These are phyloP conservation scores for Agrochola circellaris DNA, from an alignment of 2,888 invertebrate genomes.

Conservation along the genomic window DNA sequence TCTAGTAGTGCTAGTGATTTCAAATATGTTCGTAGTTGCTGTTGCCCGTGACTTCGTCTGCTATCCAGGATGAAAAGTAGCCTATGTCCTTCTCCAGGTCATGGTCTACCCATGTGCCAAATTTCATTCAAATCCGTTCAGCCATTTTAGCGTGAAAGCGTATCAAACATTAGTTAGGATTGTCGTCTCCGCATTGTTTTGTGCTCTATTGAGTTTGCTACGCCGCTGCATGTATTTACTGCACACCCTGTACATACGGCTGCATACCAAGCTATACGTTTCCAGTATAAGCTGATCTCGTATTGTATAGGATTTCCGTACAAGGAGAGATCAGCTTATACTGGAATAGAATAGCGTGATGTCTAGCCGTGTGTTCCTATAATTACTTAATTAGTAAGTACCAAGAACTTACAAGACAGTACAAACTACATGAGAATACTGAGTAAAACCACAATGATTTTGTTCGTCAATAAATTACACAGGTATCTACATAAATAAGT, in stretches of 20 bases:
- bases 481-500: conserved; percentile 10
- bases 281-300: no score
- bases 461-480: conserved; percentile 4
- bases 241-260: neutral
- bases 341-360: no score
- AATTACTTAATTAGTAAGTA: neutral
- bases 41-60: no score
- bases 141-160: no score
- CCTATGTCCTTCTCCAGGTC: no score
- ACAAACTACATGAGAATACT: neutral
- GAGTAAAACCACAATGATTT: conserved; percentile 6
- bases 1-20: neutral
- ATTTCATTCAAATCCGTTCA: no score
- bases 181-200: neutral
- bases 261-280: no score
- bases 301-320: no score
- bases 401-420: neutral
- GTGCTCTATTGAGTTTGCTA: neutral
- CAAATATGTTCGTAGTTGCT: neutral
- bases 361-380: neutral
- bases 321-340: no score
- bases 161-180: no score
- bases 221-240: neutral
- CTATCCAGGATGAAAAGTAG: no score
- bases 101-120: no score